A percentile compares a stretch with the other conserved stretches of the same genome.
Evolutionary conservation across 2,797 vertebrate species (phyloP).

Genomic region (Calcarius lapponicus): DNA sequence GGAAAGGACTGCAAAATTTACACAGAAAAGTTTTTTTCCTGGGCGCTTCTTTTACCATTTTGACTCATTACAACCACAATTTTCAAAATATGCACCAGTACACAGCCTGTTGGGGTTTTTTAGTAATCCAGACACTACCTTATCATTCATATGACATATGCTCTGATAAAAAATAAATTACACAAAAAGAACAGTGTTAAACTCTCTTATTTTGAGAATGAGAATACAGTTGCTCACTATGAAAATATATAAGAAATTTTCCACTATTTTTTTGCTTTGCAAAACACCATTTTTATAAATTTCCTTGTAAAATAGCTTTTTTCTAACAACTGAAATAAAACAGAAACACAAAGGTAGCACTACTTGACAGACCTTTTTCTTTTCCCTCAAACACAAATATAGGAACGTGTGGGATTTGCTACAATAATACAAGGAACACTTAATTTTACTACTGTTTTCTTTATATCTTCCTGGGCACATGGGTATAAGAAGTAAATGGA

Average conservation of each 20-base stretch:
- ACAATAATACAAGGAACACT: background rate
- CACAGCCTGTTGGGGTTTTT: rapidly evolving
- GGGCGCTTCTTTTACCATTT: background rate
- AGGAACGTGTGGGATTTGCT: background rate
- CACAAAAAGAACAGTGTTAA: background rate
- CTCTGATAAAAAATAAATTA: background rate
- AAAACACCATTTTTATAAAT: background rate
- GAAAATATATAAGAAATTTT: background rate
- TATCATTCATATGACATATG: background rate
- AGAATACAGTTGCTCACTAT: background rate
- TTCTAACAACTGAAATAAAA: background rate
- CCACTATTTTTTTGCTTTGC: background rate
- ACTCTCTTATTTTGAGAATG: background rate
- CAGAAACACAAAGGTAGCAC: background rate
- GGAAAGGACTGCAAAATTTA: background rate
- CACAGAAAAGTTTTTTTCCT: background rate
- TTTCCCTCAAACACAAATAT: background rate
- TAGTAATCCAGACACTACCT: background rate
- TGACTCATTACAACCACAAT: background rate
- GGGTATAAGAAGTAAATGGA: background rate
- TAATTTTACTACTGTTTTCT: background rate
- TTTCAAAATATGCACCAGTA: background rate
- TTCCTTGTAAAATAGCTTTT: background rate
- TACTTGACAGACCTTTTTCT: background rate
- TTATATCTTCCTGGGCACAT: background rate